These are phyloP conservation scores for Motacilla alba DNA, from an alignment of 2,113 vertebrate species.

Conservation along the genomic window DNA sequence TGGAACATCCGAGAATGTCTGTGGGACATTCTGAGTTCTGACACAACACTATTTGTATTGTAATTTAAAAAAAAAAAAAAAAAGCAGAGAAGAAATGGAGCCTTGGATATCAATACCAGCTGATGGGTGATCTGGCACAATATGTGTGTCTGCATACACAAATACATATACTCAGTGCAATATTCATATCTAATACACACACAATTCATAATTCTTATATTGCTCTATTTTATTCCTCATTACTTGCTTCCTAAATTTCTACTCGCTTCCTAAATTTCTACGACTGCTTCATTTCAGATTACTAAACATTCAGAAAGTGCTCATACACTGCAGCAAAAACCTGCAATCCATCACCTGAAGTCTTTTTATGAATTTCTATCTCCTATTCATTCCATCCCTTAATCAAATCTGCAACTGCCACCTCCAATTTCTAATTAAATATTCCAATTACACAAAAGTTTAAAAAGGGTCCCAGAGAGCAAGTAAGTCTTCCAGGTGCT, in stretches of 20 bases:
- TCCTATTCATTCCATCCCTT: neutral
- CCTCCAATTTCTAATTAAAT: conserved; percentile 10
- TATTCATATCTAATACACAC: neutral
- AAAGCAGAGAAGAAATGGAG: neutral
- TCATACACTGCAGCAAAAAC: neutral
- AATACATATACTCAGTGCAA: neutral
- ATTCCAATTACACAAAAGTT: conserved; percentile 20
- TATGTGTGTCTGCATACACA: neutral
- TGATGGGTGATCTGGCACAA: neutral
- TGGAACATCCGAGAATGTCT: too few species aligned
- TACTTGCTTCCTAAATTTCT: neutral
- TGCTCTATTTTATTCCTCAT: neutral
- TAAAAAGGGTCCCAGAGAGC: neutral
- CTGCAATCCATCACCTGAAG: neutral
- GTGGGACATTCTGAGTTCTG: too few species aligned
- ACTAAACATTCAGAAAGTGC: neutral
- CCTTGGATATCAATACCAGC: neutral
- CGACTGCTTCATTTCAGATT: neutral
- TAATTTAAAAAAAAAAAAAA: neutral
- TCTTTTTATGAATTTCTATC: neutral
- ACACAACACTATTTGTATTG: neutral
- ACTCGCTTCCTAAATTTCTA: neutral
- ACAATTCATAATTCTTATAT: neutral
- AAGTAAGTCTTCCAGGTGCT: neutral
- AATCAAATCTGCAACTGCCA: conserved; percentile 28